Percentiles rank a stretch among this genome's conserved stretches.
phyloP scores from a whole-genome alignment of 2,797 vertebrate species.

The Buphagus erythrorhynchus region DNA sequence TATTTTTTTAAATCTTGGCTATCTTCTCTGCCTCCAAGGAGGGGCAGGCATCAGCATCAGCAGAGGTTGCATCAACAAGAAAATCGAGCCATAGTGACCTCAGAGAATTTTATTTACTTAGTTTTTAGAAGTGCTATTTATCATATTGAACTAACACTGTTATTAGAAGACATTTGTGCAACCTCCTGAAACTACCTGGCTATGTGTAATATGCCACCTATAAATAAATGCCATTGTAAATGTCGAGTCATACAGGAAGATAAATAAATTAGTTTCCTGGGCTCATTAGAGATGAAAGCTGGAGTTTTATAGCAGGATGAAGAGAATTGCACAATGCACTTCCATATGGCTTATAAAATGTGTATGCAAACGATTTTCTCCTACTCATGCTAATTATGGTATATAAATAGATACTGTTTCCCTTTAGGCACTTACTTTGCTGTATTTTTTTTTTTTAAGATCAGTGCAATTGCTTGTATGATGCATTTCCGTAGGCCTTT shows the following conservation, averaged over 20 bases:
- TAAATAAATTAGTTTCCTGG: constrained; percentile 11
- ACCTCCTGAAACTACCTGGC: background rate
- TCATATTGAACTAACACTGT: background rate
- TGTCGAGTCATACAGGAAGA: background rate
- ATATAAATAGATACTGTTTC: constrained; percentile 12
- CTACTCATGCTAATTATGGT: background rate
- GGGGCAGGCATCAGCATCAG: background rate
- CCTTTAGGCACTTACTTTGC: background rate
- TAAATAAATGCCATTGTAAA: constrained; percentile 22
- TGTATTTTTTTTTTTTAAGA: background rate
- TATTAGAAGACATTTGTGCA: background rate
- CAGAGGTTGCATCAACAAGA: background rate
- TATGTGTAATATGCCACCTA: background rate
- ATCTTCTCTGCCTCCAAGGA: background rate
- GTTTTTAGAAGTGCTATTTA: background rate
- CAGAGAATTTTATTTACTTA: background rate
- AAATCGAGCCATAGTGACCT: background rate
- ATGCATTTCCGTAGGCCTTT: background rate
- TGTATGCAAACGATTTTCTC: constrained; percentile 28
- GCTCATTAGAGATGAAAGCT: constrained; percentile 26
- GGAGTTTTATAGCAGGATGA: background rate
- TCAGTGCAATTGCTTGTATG: background rate
- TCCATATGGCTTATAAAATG: constrained; percentile 27
- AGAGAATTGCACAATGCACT: background rate
- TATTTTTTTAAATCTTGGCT: background rate